Percentiles rank a stretch among this genome's conserved stretches.
Conservation (phyloP, 2,113 vertebrate species). For the Conger conger region DNA sequence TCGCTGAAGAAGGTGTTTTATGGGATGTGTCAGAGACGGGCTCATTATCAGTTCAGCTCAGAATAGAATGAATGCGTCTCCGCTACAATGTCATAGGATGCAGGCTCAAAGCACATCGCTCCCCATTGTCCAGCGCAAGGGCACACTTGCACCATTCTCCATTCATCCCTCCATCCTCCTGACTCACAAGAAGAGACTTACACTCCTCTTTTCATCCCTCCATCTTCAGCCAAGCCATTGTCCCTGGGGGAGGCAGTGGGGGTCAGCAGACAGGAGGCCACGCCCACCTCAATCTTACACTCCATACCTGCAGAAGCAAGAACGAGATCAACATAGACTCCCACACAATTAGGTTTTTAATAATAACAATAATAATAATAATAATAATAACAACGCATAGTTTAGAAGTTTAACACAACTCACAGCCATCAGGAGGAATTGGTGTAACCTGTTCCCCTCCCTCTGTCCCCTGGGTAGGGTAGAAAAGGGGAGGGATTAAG, state of each 20-base stretch:
- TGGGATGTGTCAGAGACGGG: neutral
- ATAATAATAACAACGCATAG: no score
- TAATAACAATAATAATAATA: no score
- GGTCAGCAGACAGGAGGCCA: slow-evolving; percentile 43
- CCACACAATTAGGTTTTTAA: neutral
- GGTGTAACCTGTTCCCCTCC: slow-evolving; percentile 44
- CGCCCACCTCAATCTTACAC: slow-evolving; percentile 50
- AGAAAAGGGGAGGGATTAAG: slow-evolving; percentile 13
- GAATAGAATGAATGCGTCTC: neutral
- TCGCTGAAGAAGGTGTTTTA: neutral
- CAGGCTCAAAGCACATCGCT: neutral
- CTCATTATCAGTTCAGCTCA: neutral
- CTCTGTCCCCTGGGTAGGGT: slow-evolving; percentile 54
- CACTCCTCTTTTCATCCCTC: slow-evolving; percentile 54
- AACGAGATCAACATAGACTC: neutral
- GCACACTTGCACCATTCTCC: neutral
- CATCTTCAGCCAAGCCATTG: slow-evolving; percentile 54
- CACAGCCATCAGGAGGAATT: slow-evolving; percentile 54
- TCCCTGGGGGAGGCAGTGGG: slow-evolving; percentile 38
- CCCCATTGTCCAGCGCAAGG: neutral
- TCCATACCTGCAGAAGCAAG: slow-evolving; percentile 49
- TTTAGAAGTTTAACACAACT: slow-evolving; percentile 40
- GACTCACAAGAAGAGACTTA: slow-evolving; percentile 49
- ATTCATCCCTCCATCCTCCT: neutral
- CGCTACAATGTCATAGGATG: neutral